Evolutionary conservation across 2,113 vertebrate genomes (phyloP).

Genomic region (Apus apus): DNA sequence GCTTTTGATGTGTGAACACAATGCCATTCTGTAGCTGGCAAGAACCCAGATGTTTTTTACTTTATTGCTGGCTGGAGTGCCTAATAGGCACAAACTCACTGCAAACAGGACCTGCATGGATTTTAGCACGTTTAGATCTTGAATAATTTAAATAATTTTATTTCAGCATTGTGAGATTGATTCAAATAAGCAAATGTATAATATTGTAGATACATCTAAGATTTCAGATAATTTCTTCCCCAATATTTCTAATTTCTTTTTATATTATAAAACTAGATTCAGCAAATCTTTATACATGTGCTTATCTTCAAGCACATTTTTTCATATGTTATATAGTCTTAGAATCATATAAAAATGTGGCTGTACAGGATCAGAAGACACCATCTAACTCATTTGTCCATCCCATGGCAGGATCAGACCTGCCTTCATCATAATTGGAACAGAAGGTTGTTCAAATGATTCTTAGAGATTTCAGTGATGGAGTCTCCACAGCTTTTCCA

Average conservation of each 20-base stretch:
- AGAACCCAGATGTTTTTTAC: constrained; percentile 47
- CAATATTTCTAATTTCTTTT: not conserved
- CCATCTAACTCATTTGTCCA: not conserved
- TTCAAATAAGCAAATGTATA: constrained; percentile 64
- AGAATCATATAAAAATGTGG: not conserved
- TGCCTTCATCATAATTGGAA: not conserved
- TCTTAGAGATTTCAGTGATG: not conserved
- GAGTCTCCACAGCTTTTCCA: not conserved
- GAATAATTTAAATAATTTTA: constrained; percentile 79
- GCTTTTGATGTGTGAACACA: constrained; percentile 63
- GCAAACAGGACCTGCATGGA: constrained; percentile 57
- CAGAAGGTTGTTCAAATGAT: not conserved
- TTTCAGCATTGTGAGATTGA: constrained; percentile 43
- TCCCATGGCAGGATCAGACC: not conserved
- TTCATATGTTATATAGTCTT: not conserved
- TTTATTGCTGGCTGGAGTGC: constrained; percentile 56
- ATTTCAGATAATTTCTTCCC: not conserved
- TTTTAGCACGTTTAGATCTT: constrained; percentile 70
- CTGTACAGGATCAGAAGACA: not conserved
- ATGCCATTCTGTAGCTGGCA: constrained; percentile 52
- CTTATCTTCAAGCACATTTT: not conserved
- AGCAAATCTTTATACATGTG: not conserved
- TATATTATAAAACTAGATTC: not conserved
- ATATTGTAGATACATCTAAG: not conserved
- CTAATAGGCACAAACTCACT: constrained; percentile 70